These are phyloP conservation scores for Rhagoletis zephyria DNA, from an alignment of 1,140 invertebrate species.

Conservation along the genomic window DNA sequence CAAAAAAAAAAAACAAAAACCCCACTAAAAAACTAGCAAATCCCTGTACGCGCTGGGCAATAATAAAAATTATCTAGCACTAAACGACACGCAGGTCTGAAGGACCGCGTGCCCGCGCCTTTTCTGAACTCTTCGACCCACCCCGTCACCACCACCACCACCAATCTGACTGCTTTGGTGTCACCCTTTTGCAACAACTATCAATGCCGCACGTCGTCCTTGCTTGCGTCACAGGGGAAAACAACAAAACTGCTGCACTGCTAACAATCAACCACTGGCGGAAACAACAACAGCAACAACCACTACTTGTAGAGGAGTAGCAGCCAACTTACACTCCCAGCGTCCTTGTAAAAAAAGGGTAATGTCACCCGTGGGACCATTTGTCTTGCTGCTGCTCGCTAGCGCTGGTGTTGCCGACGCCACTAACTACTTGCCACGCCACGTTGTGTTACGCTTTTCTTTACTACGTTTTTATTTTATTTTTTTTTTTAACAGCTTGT, in stretches of 20 bases:
- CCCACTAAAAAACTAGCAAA: neutral
- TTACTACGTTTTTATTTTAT: neutral
- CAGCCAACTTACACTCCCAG: constrained; percentile 7
- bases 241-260: neutral
- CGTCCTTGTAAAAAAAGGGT: constrained; percentile 51
- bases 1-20: neutral
- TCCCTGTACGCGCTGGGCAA: constrained; percentile 51
- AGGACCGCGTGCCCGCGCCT: neutral
- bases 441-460: constrained; percentile 32
- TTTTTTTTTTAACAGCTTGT: neutral
- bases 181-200: neutral
- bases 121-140: no score
- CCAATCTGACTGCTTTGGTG: neutral
- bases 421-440: constrained; percentile 32
- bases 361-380: constrained; percentile 51
- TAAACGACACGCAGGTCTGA: constrained; percentile 44
- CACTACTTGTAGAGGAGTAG: neutral
- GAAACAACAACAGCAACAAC: neutral
- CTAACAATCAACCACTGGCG: constrained; percentile 7
- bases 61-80: constrained; percentile 51
- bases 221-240: constrained; percentile 28
- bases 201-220: constrained; percentile 5
- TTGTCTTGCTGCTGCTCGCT: constrained; percentile 10
- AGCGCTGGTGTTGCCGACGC: constrained; percentile 1
- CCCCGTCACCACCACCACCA: neutral